Evolutionary conservation across 37 sponge, comb jelly and placozoan species (phyloP), one percentile per base, ranked within the genome.

Genomic region (Hexactinellida sp.): DNA sequence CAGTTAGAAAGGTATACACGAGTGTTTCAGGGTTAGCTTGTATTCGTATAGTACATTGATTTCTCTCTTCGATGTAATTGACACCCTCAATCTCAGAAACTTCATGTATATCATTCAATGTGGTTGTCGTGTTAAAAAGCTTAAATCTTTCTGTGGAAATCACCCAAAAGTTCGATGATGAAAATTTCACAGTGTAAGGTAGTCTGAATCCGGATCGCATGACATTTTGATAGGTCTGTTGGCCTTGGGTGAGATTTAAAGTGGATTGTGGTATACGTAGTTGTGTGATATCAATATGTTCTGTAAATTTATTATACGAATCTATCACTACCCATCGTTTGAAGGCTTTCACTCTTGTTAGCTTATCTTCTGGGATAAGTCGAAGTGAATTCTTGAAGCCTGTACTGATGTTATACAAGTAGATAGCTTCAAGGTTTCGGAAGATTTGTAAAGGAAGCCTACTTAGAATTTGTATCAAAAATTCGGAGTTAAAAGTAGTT

Each of bases 261-360:
- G 76, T 63, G 25, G 76, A 63, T 63, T 63, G 76, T n/a, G 76
- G 76, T 63, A 63, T 32, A 23, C 76, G 76, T 63, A 63, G 30
- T n/a, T 63, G 76, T 21, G 21, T 32, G 13, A n/a, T 63, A 28
- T 63, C 76, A 23, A 63, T 63, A n/a, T 63, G 30, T 5, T 63
- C 76, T 63, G 76, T 32, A 23, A 63, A 63, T n/a, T 63, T 63
- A 7, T 10, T 63, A 63, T 63, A n/a, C 5, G 76, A 10, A 7
- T 63, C 76, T 63, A 63, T 63, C 30, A 63, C 76, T 21, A 63
- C 30, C 76, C 76, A 63, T 3, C 30, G 21, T 63, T 63, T 63
- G 30, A 63, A 63, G 5, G 76, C 3, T 63, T 63, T 63, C 5
- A 10, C 76, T n/a, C 34, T 10, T 5, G 3, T 63, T 25, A 63